Evolutionary conservation across 2,888 invertebrate genomes (phyloP).

Genomic region (Kryphioiulus occultus): DNA sequence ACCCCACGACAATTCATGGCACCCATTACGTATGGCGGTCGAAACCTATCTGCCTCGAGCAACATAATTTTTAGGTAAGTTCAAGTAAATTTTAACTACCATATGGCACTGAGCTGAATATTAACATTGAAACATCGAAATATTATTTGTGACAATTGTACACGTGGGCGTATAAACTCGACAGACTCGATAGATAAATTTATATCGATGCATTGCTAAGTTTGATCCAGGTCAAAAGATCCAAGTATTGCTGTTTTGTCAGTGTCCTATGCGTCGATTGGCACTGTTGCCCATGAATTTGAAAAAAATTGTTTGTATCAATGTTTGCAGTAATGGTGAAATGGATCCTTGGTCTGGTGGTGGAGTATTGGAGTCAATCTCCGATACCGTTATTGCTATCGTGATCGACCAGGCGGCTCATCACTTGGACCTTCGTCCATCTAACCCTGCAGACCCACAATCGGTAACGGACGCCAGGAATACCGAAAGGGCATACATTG

Average conservation of each 20-base stretch:
- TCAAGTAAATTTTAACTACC: not conserved
- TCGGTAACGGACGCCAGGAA: slow-evolving; percentile 71
- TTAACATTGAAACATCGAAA: no score
- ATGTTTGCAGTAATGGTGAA: slow-evolving; percentile 75
- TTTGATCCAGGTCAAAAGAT: no score
- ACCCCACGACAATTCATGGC: slow-evolving; percentile 74
- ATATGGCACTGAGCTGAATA: no score
- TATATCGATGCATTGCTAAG: no score
- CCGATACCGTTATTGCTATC: slow-evolving; percentile 72
- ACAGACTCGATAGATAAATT: no score
- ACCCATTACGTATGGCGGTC: slow-evolving; percentile 81
- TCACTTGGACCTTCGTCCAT: slow-evolving; percentile 80
- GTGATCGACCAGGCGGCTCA: slow-evolving; percentile 84
- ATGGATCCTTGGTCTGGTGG: slow-evolving; percentile 89
- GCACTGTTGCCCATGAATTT: not conserved
- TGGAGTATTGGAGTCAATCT: slow-evolving; percentile 76
- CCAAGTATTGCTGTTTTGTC: no score
- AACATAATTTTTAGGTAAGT: slow-evolving; percentile 69
- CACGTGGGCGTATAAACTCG: no score
- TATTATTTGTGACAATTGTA: no score
- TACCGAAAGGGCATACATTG: slow-evolving; percentile 71
- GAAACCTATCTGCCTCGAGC: slow-evolving; percentile 69
- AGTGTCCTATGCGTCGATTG: no score
- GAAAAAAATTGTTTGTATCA: slow-evolving; percentile 35
- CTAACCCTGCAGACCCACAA: slow-evolving; percentile 71